Evolutionary conservation across 2,888 invertebrate species (phyloP).

Genomic region (Caenorhabditis sp.): DNA sequence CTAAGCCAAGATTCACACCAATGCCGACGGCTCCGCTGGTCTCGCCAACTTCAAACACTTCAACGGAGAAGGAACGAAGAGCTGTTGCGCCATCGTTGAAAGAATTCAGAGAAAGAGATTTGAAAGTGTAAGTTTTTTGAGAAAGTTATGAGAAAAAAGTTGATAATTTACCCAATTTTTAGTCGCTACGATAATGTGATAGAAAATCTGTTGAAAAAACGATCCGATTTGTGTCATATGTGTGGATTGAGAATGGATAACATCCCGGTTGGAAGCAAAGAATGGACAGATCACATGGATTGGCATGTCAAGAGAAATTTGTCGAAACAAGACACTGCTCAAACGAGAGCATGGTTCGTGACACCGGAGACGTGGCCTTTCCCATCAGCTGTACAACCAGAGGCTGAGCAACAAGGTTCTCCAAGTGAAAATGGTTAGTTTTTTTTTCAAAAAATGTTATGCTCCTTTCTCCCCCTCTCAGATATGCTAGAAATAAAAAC

Average conservation of each 20-base stretch:
- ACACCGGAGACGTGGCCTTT: constrained; percentile 8
- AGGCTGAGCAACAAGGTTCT: constrained; percentile 4
- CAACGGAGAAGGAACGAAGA: constrained; percentile 21
- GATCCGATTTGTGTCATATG: constrained; percentile 91
- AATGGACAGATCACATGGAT: constrained; percentile 82
- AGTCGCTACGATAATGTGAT: constrained; percentile 82
- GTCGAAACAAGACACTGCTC: constrained; percentile 10
- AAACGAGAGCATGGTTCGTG: constrained; percentile 28
- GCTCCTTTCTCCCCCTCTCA: not conserved
- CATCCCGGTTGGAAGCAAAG: constrained; percentile 23
- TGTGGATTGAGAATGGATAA: constrained; percentile 90
- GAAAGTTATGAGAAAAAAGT: not conserved
- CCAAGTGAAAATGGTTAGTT: constrained; percentile 20
- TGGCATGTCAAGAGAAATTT: constrained; percentile 95
- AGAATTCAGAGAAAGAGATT: constrained; percentile 52
- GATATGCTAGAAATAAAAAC: too few relatives aligned
- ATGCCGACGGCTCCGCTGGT: constrained; percentile 1
- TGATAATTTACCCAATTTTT: constrained; percentile 26
- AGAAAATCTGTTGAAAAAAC: constrained; percentile 77
- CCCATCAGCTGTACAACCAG: not conserved
- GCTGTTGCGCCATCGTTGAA: constrained; percentile 73
- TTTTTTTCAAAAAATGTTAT: not conserved
- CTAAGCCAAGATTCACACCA: not conserved
- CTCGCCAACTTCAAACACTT: not conserved
- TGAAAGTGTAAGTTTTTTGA: constrained; percentile 42